Percentiles rank a stretch among this genome's conserved stretches.
Evolutionary conservation across 2,888 invertebrate species (phyloP).

Genomic region (Drosophila mercatorum): DNA sequence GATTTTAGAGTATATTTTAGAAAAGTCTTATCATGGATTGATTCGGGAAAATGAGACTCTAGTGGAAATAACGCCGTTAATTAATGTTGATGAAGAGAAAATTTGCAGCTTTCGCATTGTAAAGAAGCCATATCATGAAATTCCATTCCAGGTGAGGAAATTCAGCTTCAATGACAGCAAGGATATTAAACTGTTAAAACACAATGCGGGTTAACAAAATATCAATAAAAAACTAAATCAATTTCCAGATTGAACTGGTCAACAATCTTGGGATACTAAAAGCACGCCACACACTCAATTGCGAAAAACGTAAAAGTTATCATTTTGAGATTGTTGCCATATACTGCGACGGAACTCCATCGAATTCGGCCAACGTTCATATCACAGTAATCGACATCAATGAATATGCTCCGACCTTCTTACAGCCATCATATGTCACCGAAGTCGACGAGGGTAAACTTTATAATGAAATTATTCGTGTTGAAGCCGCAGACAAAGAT

Average conservation of each 20-base stretch:
- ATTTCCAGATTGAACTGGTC: slow-evolving; percentile 88
- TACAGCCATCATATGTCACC: slow-evolving; percentile 95
- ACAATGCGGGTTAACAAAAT: neutral
- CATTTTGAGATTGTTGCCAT: slow-evolving; percentile 98
- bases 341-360: slow-evolving; percentile 94
- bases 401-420: slow-evolving; percentile 96
- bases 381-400: slow-evolving; percentile 98
- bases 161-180: neutral
- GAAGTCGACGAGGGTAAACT: slow-evolving; percentile 94
- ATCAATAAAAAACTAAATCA: neutral
- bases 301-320: slow-evolving; percentile 96
- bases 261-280: slow-evolving; percentile 92
- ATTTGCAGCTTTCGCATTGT: slow-evolving; percentile 95
- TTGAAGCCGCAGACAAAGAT: slow-evolving; percentile 96
- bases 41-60: slow-evolving; percentile 96
- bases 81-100: slow-evolving; percentile 91
- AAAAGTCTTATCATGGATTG: slow-evolving; percentile 96
- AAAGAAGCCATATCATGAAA: slow-evolving; percentile 96
- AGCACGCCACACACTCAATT: slow-evolving; percentile 94
- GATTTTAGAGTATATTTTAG: slow-evolving; percentile 86
- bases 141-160: slow-evolving; percentile 92
- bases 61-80: slow-evolving; percentile 96
- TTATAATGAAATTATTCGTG: slow-evolving; percentile 95
- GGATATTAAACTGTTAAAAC: neutral
- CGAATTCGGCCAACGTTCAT: slow-evolving; percentile 95